Base-by-base conservation (phyloP, 1,140 invertebrate species). In the Idris sp. region DNA sequence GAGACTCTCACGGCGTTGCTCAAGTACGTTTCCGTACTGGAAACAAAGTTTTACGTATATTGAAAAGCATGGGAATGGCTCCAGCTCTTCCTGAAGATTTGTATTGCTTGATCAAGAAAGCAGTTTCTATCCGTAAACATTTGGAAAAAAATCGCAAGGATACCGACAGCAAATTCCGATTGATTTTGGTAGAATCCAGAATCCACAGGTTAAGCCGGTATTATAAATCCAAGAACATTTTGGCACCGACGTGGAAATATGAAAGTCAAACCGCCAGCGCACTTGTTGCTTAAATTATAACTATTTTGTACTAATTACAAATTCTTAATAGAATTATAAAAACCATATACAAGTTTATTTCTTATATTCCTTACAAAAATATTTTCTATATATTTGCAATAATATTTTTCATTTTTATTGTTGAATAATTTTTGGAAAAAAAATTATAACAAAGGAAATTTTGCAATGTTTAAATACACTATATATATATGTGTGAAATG, bases 171-270 rank as follows among this genome's bases (percentile, higher is more conserved):
- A 99, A 99, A 89, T 99, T 99, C 91, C 91, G 98, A 83, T 90
- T 99, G 53, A 99, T 99, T 93, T 90, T 99, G 73, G 97, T 99
- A 7, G 98, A 99, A 88, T 98, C 97, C 38, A 92, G 98, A 87
- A 99, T 99, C 79, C 98, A 99, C 88, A 91, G 98, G 79, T 90
- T 99, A 81, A 97, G 97, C 13, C 91, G 98, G 61, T 99, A 99
- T 88, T 99, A 99, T 91, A 99, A 99, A 88, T 97, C 94, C 35
- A 99, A 97, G 88, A 93, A 92, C 81, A 94, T 98, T 43, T 90
- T 99, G 35, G 92, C 97, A 38, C 97, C 98, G 10, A 99, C 94
- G 87, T 99, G 98, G 98, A 99, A 98, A 88, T 99, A 99, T 84
- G 97, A 99, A 88, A 98, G 96, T 18, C 94, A 94, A 81, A 99